Percentiles rank a stretch among this genome's conserved stretches.
phyloP scores from a whole-genome alignment of 2,797 vertebrate genomes.

The Tarsius wallacei region DNA sequence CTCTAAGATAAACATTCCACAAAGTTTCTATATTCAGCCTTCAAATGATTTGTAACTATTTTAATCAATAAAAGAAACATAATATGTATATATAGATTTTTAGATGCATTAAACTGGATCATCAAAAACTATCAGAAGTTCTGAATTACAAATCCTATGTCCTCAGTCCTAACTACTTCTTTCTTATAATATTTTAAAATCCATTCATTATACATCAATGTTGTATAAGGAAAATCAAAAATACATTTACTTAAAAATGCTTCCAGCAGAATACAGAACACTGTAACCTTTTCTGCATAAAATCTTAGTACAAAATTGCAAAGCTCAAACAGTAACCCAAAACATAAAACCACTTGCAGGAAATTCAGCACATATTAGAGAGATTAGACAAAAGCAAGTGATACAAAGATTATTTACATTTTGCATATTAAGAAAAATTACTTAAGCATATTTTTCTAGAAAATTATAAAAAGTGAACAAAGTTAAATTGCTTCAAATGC shows the following conservation, averaged over 20 bases:
- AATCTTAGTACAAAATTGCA: not conserved
- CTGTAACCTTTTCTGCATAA: not conserved
- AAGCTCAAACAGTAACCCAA: not conserved
- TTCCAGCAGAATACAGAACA: conserved; percentile 30
- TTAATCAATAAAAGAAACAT: conserved; percentile 68
- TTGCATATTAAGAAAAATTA: not conserved
- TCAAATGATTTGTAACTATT: conserved; percentile 69
- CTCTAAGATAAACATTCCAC: conserved; percentile 20
- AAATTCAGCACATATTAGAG: not conserved
- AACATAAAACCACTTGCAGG: not conserved
- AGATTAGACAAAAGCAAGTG: conserved; percentile 37
- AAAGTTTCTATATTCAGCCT: not conserved
- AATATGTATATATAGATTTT: conserved; percentile 58
- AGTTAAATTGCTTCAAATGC: conserved; percentile 40
- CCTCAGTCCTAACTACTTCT: not conserved
- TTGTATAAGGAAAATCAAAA: conserved; percentile 59
- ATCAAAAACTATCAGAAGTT: conserved; percentile 70
- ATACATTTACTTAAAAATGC: conserved; percentile 8
- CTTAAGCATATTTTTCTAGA: not conserved
- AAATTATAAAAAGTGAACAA: not conserved
- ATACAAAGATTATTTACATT: not conserved
- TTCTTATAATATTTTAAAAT: conserved; percentile 69
- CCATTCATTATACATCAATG: conserved; percentile 42
- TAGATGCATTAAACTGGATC: conserved; percentile 60
- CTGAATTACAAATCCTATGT: conserved; percentile 35